phyloP scores from a whole-genome alignment of 2,888 invertebrate species.

The Epinotia bilunana region DNA sequence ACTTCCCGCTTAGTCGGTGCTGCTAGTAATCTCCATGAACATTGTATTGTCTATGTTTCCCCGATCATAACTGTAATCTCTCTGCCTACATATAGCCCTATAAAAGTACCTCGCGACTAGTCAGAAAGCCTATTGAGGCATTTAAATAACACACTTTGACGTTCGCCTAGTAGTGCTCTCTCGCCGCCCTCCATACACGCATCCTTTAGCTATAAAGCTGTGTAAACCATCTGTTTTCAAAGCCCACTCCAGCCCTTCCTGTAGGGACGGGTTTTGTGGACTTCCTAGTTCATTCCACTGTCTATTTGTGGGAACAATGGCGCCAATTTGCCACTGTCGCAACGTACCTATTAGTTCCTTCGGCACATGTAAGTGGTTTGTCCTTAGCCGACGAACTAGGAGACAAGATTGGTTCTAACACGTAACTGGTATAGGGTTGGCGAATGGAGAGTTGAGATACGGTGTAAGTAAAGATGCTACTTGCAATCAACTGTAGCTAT shows the following conservation, averaged over 20 bases:
- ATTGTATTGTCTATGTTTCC: too few relatives aligned
- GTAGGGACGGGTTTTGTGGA: slow-evolving; percentile 13
- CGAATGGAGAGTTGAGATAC: background rate
- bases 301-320: slow-evolving; percentile 48
- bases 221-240: background rate
- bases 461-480: background rate
- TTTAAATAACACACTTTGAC: background rate
- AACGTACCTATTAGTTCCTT: slow-evolving; percentile 58
- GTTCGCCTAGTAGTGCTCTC: background rate
- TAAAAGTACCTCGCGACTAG: background rate
- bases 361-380: slow-evolving; percentile 54
- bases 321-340: slow-evolving; percentile 55
- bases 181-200: background rate
- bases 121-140: background rate
- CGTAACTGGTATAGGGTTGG: slow-evolving; percentile 23
- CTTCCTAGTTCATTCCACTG: slow-evolving; percentile 23
- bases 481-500: too few relatives aligned
- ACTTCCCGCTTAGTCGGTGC: background rate
- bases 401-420: slow-evolving; percentile 38
- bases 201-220: background rate
- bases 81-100: background rate
- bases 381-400: slow-evolving; percentile 54
- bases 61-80: background rate
- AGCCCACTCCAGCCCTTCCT: background rate
- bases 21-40: background rate